Base-by-base conservation (phyloP, 2,888 invertebrate genomes). In the Cataglyphis cursor region DNA sequence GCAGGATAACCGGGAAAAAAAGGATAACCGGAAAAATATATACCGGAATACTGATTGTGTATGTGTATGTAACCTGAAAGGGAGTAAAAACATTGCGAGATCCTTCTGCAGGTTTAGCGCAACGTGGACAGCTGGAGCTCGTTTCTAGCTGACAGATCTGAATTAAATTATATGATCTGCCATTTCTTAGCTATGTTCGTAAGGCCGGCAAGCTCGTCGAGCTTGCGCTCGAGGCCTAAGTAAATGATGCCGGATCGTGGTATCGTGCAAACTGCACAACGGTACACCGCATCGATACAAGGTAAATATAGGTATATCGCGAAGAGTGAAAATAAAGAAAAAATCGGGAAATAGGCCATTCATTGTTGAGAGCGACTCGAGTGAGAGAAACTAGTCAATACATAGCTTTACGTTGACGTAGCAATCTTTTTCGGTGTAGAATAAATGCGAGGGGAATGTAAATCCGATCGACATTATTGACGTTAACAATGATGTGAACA, bases 371-470 rank as follows among this genome's bases (percentile, higher is more conserved):
- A 57, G 87, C 89, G 82, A 87, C 89, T 87, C 90, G 91, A 91
- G 90, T 91, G 92, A 93, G 92, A 93, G 92, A 93, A 93, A 92
- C 94, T 95, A 94, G 94, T 94, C 95, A 94, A 95, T 94, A 94
- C 91, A 92, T 94, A 95, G 94, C 94, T 94, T 94, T 94, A 94
- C 93, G 93, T 93, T 92, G 91, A 92, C 92, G 90, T 92, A 92
- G 91, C 90, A 90, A 88, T 87, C 89, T 86, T 87, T 83, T 90
- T 86, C 83, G 88, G 57, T 41, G 73, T 87, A 87, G 88, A 74
- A 78, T 87, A 91, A 88, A 87, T 68, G 81, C 83, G 84, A 88
- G 48, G 48, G 21, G 51, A 78, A 48, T 64, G 44, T n/a, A 41
- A 81, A 64, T 28, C 66, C 62, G 57, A 75, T 76, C 78, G 85